These are phyloP conservation scores for Pedetes capensis DNA, from an alignment of 2,113 vertebrate genomes.

Conservation along the genomic window DNA sequence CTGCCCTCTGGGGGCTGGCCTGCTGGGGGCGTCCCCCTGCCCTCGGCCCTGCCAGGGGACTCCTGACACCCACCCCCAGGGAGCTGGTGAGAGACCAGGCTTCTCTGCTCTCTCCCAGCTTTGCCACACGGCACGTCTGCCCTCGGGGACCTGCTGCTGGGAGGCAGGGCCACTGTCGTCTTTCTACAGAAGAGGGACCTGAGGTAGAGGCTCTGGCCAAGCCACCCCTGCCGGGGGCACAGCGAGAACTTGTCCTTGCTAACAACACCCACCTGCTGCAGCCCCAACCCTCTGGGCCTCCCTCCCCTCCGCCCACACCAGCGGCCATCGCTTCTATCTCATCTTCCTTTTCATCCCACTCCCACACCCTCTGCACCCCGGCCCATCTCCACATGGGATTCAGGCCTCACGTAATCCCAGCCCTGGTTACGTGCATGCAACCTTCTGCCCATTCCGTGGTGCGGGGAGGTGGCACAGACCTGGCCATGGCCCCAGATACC, in stretches of 20 bases:
- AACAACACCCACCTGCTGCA: background rate
- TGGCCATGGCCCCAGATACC: accelerated
- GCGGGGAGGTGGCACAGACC: background rate
- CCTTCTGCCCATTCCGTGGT: background rate
- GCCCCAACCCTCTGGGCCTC: accelerated
- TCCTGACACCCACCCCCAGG: background rate
- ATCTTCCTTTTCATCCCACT: accelerated
- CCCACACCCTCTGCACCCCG: background rate
- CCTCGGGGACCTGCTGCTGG: background rate
- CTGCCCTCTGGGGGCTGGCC: conserved; percentile 68
- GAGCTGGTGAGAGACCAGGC: background rate
- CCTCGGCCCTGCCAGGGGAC: conserved; percentile 26
- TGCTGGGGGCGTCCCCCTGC: conserved; percentile 28
- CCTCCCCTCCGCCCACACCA: background rate
- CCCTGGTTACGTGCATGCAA: background rate
- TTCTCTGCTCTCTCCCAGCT: background rate
- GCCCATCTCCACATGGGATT: background rate
- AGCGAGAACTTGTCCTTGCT: background rate
- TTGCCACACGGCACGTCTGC: too few species aligned
- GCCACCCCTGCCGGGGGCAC: background rate
- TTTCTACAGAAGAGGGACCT: background rate
- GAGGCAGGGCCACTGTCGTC: accelerated
- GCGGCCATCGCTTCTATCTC: background rate
- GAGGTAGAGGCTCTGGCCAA: background rate
- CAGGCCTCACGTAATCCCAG: background rate